Conservation (phyloP, 2,797 vertebrate species). For the Ctenopoma kingsleyae region DNA sequence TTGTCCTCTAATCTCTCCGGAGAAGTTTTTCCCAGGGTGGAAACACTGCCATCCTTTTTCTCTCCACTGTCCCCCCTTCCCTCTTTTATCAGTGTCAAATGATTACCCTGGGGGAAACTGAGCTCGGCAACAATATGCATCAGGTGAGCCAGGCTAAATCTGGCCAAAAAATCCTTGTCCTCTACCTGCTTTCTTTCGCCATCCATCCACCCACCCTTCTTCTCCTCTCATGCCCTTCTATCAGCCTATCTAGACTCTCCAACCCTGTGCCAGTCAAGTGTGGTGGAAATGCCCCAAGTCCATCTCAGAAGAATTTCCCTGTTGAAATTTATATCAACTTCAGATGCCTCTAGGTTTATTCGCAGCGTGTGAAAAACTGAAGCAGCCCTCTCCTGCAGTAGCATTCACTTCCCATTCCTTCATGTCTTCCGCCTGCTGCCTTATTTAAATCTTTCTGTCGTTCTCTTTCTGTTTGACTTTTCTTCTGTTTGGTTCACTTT, state of each 20-base stretch:
- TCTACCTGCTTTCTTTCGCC: constrained; percentile 41
- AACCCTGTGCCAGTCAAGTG: constrained; percentile 54
- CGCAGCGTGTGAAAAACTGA: constrained; percentile 46
- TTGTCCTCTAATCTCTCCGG: constrained; percentile 69
- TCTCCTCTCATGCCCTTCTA: constrained; percentile 32
- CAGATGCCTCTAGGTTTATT: constrained; percentile 59
- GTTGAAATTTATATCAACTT: constrained; percentile 77
- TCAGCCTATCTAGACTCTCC: constrained; percentile 40
- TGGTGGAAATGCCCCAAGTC: constrained; percentile 56
- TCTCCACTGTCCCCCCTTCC: constrained; percentile 35
- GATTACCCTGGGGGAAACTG: constrained; percentile 73
- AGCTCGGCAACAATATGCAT: constrained; percentile 60
- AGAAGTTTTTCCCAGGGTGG: constrained; percentile 77
- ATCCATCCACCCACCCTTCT: constrained; percentile 10
- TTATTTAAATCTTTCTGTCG: constrained; percentile 18
- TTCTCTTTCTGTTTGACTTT: neutral
- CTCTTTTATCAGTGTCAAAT: constrained; percentile 80
- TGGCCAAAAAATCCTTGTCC: constrained; percentile 54
- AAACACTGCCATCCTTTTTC: constrained; percentile 78
- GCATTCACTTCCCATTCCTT: constrained; percentile 29
- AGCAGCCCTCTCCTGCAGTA: constrained; percentile 20
- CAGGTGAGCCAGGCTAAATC: constrained; percentile 56
- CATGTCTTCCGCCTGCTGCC: constrained; percentile 6
- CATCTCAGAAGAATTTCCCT: constrained; percentile 73
- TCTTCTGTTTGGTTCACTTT: neutral